phyloP scores from a whole-genome alignment of 2,888 invertebrate genomes.

The Monoplex corrugatus region DNA sequence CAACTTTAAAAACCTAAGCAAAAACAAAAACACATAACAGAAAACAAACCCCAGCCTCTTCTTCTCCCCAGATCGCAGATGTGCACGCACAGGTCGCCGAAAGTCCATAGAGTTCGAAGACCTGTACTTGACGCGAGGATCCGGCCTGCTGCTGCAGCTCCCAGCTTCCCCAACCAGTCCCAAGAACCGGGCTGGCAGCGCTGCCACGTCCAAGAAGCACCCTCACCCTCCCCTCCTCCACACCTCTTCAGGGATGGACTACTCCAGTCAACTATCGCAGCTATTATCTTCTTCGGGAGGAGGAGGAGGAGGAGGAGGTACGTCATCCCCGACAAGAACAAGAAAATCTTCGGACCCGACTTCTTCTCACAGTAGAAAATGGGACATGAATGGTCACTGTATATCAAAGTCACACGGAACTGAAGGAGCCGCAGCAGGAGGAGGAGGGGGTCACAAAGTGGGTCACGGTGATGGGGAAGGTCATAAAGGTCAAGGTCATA shows the following conservation, averaged over 20 bases:
- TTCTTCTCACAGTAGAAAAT: background rate
- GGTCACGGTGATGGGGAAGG: background rate
- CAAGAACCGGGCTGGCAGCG: background rate
- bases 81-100: constrained; percentile 37
- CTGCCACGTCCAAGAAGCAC: background rate
- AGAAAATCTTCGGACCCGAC: constrained; percentile 28
- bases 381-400: background rate
- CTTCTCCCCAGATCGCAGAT: background rate
- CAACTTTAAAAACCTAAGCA: too few relatives aligned
- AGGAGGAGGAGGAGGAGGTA: too few relatives aligned
- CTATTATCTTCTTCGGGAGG: too few relatives aligned
- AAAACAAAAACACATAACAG: too few relatives aligned
- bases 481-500: background rate
- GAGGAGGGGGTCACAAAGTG: background rate
- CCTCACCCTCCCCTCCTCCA: background rate
- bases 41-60: too few relatives aligned
- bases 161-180: background rate
- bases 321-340: too few relatives aligned
- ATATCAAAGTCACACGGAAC: background rate
- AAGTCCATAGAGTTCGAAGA: constrained; percentile 49
- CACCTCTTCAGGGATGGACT: background rate
- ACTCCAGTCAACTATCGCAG: background rate
- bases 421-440: background rate
- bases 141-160: background rate
- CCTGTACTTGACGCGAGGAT: constrained; percentile 31